Base-by-base conservation (phyloP, 2,888 invertebrate genomes). In the Celastrina argiolus region DNA sequence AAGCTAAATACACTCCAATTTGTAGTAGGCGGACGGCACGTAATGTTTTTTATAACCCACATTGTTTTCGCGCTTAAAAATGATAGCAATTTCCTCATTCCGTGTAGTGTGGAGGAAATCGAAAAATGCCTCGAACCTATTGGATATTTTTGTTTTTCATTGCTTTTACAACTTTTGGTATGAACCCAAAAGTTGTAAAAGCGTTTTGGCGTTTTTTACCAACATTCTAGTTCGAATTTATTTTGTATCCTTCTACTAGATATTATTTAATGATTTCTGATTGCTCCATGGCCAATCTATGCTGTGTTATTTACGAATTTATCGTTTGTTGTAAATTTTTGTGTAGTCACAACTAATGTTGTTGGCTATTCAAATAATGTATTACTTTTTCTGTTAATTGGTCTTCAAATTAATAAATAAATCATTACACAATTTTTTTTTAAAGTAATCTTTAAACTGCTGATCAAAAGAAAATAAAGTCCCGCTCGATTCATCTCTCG, bases 61-160 rank as follows among this genome's bases (percentile, higher is more conserved):
- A 74, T 76, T 80, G 77, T 79, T 78, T 77, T 69, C 69, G 74
- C 76, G 69, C 73, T 76, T 75, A 81, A 81, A 80, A 82, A 80
- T 80, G 71, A 78, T 78, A 79, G 74, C 78, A 78, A 82, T 82
- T 81, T 81, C 76, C 80, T 75, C 26, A 26, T 5, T 74, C 73
- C 72, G 73, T 74, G 75, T 71, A 76, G n/a, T n/a, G 68, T 18
- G 65, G 64, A 76, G 76, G 74, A 69, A 75, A 74, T 73, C 67
- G 75, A 76, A 66, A 51, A 26, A 8, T 51, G 51, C 3, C 18
- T 42, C 5, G 31, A 31, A 42, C 42, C 16, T 42, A 16, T 42
- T 65, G 42, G 6, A 28, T 14, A 56, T 28, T 28, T 26, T 14
- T n/a, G n/a, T n/a, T n/a, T n/a, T n/a, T n/a, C n/a, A n/a, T n/a